Base-by-base conservation (phyloP, 2,888 invertebrate genomes). In the Diaprepes abbreviatus region DNA sequence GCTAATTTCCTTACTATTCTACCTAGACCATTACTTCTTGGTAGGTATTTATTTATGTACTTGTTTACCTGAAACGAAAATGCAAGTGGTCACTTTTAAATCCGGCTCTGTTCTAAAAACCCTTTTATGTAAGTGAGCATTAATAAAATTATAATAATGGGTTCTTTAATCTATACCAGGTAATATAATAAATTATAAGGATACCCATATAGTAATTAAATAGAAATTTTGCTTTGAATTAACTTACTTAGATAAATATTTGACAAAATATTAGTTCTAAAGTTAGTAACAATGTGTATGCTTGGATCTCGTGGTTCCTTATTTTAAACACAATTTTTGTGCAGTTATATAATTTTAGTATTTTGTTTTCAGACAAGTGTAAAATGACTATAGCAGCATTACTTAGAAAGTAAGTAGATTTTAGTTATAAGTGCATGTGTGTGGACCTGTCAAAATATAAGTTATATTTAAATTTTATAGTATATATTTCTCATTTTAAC, bases 371-470 rank as follows among this genome's bases (percentile, higher is more conserved):
- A 50, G 48, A 50, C 4, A 50, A 24, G 2, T 28, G 28, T 28
- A 50, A 14, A 12, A 50, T 50, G 48, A 50, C 48, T 14, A 50
- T 50, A 50, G 48, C 24, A 4, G 45, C 45, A 24, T 24, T 45
- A 21, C n/a, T 45, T 12, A 45, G 45, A 24, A 45, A 24, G 45
- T 45, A 28, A 28, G 48, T 28, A 28, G 4, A 24, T n/a, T 40
- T 38, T 38, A 2, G 35, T 35, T n/a, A n/a, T n/a, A n/a, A n/a
- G n/a, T n/a, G n/a, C n/a, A n/a, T n/a, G n/a, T n/a, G n/a, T n/a
- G n/a, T n/a, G n/a, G n/a, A n/a, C n/a, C n/a, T n/a, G n/a, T n/a
- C n/a, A n/a, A n/a, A n/a, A n/a, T n/a, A n/a, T n/a, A n/a, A n/a
- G n/a, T n/a, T n/a, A n/a, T n/a, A n/a, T n/a, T n/a, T n/a, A n/a